These are phyloP conservation scores for Apodemia mormo DNA, from an alignment of 2,888 invertebrate species.

Conservation along the genomic window DNA sequence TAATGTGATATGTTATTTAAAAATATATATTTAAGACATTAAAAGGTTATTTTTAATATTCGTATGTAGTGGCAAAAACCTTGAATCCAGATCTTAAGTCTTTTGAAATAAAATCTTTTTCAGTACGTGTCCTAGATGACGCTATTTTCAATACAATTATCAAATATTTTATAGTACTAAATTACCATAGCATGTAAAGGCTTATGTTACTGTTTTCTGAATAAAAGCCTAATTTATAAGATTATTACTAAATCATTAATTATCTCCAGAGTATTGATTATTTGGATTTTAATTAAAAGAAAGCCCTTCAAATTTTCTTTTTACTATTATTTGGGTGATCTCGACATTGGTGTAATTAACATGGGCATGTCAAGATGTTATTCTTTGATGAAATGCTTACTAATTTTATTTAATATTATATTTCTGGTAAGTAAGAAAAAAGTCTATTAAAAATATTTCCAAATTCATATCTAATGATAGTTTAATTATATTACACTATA, in stretches of 20 bases:
- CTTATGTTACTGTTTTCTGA: not conserved
- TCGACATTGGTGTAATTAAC: constrained; percentile 32
- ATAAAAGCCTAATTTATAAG: not conserved
- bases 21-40: too few species aligned
- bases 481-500: not conserved
- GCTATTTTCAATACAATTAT: too few species aligned
- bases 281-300: not conserved
- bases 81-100: too few species aligned
- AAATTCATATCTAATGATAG: not conserved
- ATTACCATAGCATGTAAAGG: too few species aligned
- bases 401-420: constrained; percentile 86
- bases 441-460: not conserved
- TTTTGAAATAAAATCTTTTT: too few species aligned
- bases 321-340: too few species aligned
- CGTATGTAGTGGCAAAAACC: too few species aligned
- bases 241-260: not conserved
- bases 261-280: not conserved
- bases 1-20: too few species aligned
- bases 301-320: not conserved
- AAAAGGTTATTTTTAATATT: too few species aligned
- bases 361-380: constrained; percentile 88
- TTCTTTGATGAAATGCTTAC: constrained; percentile 86
- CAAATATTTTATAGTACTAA: too few species aligned
- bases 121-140: too few species aligned
- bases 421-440: constrained; percentile 84